phyloP scores from a whole-genome alignment of 1,140 invertebrate genomes.

The Phocides pigmalion region DNA sequence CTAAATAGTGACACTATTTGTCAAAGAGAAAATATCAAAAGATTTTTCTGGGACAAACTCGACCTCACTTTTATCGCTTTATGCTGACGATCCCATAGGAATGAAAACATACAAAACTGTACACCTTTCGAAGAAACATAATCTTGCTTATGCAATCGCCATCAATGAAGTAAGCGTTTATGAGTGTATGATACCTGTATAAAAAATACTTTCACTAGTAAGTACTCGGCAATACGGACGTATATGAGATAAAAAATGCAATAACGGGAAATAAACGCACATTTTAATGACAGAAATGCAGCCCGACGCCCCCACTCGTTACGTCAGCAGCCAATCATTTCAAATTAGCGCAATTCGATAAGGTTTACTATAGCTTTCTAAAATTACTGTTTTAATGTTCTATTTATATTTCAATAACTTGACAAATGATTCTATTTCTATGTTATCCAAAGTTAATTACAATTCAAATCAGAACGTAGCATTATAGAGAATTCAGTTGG shows the following conservation, averaged over 20 bases:
- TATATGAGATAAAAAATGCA: slow-evolving; percentile 22
- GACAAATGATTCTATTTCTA: too few relatives aligned
- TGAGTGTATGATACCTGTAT: background rate
- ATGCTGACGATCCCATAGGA: background rate
- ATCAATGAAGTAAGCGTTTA: slow-evolving; percentile 17
- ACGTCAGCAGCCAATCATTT: slow-evolving; percentile 13
- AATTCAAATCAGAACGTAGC: too few relatives aligned
- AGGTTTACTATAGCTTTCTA: slow-evolving; percentile 22
- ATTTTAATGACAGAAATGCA: slow-evolving; percentile 8
- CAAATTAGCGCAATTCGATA: slow-evolving; percentile 24
- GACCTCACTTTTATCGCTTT: background rate
- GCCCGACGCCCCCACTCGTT: background rate
- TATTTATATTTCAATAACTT: background rate
- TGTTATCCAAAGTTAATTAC: too few relatives aligned
- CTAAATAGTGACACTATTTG: slow-evolving; percentile 2
- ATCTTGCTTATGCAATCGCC: slow-evolving; percentile 17
- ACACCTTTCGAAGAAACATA: background rate
- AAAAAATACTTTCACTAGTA: slow-evolving; percentile 28
- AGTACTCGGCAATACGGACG: slow-evolving; percentile 11
- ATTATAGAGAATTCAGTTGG: too few relatives aligned
- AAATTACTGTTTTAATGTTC: background rate
- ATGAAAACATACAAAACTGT: background rate
- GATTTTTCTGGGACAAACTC: slow-evolving; percentile 1
- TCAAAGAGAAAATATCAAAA: slow-evolving; percentile 2
- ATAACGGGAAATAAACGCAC: slow-evolving; percentile 16